Evolutionary conservation across 1,140 invertebrate species (phyloP).

Genomic region (Eubasilissa regina): DNA sequence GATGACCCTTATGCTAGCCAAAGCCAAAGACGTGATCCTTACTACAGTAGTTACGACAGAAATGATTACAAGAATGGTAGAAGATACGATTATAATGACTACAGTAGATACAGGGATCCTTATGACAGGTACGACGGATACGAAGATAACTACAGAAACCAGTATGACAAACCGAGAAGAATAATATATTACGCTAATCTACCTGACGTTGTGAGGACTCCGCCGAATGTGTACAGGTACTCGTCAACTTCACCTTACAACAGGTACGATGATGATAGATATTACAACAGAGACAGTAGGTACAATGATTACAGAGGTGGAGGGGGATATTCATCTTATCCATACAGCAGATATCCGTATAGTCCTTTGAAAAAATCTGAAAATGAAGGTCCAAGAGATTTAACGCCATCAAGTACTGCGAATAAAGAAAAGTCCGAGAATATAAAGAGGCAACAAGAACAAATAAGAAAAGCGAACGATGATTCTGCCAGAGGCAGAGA

Average conservation of each 20-base stretch:
- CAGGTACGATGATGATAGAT: constrained; percentile 66
- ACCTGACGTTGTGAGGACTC: constrained; percentile 70
- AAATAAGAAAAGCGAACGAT: constrained; percentile 63
- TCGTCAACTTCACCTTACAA: constrained; percentile 65
- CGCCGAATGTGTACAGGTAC: constrained; percentile 69
- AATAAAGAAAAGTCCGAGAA: constrained; percentile 68
- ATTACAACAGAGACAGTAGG: constrained; percentile 65
- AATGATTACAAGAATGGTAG: constrained; percentile 65
- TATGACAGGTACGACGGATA: constrained; percentile 67
- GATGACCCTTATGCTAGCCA: constrained; percentile 65
- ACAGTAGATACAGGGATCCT: constrained; percentile 62
- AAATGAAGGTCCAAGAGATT: constrained; percentile 69
- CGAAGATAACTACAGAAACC: constrained; percentile 65
- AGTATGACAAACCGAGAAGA: constrained; percentile 69
- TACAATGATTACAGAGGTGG: constrained; percentile 57
- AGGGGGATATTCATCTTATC: constrained; percentile 35
- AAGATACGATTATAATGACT: constrained; percentile 55
- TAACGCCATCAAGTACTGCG: constrained; percentile 64
- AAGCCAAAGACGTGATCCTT: constrained; percentile 49
- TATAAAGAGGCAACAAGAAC: constrained; percentile 66
- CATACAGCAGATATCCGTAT: constrained; percentile 60
- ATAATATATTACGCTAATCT: constrained; percentile 72
- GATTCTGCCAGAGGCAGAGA: constrained; percentile 62
- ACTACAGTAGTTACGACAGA: constrained; percentile 62
- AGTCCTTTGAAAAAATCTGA: constrained; percentile 69